These are phyloP conservation scores for Crax fasciolata DNA, from an alignment of 2,797 vertebrate genomes.

Conservation along the genomic window DNA sequence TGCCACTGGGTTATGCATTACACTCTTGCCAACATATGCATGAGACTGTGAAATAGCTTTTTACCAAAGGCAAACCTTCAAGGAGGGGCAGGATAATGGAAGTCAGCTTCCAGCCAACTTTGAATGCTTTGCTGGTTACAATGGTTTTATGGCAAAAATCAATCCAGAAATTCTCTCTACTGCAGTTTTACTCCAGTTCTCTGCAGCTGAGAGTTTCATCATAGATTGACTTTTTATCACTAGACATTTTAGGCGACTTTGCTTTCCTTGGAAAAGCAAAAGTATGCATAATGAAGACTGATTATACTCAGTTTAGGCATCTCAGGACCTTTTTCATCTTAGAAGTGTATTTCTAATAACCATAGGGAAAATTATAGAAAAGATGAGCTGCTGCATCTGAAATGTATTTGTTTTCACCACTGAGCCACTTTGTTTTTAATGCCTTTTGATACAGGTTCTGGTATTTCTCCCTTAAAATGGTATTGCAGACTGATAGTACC, in stretches of 20 bases:
- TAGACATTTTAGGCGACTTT: constrained; percentile 42
- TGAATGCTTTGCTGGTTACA: constrained; percentile 54
- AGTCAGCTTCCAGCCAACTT: constrained; percentile 54
- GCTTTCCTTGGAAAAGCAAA: constrained; percentile 16
- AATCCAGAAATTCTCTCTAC: constrained; percentile 53
- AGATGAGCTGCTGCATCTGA: constrained; percentile 11
- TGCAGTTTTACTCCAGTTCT: constrained; percentile 40
- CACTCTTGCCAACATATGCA: constrained; percentile 45
- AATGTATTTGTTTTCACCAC: constrained; percentile 35
- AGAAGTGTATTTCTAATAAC: not conserved
- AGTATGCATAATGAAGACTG: not conserved
- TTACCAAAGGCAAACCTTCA: constrained; percentile 57
- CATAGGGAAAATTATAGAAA: not conserved
- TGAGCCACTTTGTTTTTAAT: constrained; percentile 49
- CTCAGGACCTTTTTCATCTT: not conserved
- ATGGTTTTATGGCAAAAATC: constrained; percentile 63
- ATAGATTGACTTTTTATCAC: constrained; percentile 46
- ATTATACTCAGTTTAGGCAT: not conserved
- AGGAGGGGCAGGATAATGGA: constrained; percentile 59
- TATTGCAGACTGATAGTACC: constrained; percentile 79
- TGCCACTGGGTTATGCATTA: constrained; percentile 35
- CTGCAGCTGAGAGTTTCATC: constrained; percentile 23
- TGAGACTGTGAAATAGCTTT: constrained; percentile 71
- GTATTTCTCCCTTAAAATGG: constrained; percentile 74
- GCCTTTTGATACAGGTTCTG: constrained; percentile 68